Conservation (phyloP, 2,797 vertebrate species). For the Corythornis leucogaster region DNA sequence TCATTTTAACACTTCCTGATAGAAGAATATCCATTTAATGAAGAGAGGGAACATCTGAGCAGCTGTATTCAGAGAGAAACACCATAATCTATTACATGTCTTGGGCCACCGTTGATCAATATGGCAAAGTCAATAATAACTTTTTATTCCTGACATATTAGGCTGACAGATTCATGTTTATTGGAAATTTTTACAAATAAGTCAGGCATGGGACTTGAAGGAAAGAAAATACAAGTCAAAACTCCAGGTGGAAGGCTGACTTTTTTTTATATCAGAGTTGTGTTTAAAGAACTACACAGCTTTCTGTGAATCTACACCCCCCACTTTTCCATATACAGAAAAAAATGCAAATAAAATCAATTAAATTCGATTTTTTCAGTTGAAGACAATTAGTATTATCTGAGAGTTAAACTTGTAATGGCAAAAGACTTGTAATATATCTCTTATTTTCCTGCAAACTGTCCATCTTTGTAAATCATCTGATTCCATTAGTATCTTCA, state of each 20-base stretch:
- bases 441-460: neutral
- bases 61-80: neutral
- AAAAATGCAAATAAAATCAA: neutral
- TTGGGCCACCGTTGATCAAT: conserved; percentile 62
- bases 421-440: neutral
- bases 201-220: conserved; percentile 21
- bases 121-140: conserved; percentile 69
- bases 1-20: conserved; percentile 36
- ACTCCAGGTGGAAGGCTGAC: neutral
- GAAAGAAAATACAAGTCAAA: neutral
- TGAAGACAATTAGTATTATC: neutral
- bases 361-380: neutral
- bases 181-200: conserved; percentile 69
- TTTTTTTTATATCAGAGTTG: neutral
- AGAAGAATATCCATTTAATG: conserved; percentile 26
- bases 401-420: neutral
- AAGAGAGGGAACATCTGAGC: neutral
- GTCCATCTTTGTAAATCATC: neutral
- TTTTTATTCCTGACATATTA: conserved; percentile 71
- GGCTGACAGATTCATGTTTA: conserved; percentile 60
- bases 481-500: neutral
- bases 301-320: fast-evolving
- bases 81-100: neutral
- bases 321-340: neutral
- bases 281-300: neutral